These are phyloP conservation scores for Apamea sordens DNA, from an alignment of 2,888 invertebrate species.

Conservation along the genomic window DNA sequence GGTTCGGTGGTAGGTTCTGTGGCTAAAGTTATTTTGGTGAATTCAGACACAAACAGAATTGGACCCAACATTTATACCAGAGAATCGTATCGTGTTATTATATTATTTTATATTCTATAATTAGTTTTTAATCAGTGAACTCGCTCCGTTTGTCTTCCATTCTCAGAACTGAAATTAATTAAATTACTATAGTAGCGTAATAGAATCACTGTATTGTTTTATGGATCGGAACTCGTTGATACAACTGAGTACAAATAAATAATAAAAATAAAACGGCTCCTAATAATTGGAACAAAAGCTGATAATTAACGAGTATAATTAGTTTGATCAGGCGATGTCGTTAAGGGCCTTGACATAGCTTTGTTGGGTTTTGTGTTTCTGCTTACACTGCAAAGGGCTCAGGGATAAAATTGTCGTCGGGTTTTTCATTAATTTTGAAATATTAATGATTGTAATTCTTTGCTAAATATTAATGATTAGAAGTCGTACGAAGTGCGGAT, in stretches of 20 bases:
- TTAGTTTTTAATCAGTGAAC: not conserved
- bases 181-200: not conserved
- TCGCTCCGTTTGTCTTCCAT: not conserved
- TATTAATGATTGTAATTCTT: constrained; percentile 14
- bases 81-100: not conserved
- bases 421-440: constrained; percentile 15
- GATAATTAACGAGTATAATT: constrained; percentile 54
- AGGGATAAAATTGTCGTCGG: constrained; percentile 20
- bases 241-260: constrained; percentile 8
- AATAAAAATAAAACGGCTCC: constrained; percentile 30
- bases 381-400: constrained; percentile 31
- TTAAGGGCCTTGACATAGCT: constrained; percentile 31
- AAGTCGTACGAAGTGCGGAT: not conserved
- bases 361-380: constrained; percentile 34
- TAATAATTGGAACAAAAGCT: constrained; percentile 47
- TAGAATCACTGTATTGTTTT: not conserved
- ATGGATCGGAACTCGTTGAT: constrained; percentile 4
- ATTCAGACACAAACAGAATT: not conserved
- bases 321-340: constrained; percentile 56
- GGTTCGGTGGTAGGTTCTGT: not conserved
- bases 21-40: not conserved
- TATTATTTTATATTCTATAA: not conserved
- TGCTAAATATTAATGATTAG: too few species aligned
- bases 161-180: not conserved
- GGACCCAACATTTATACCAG: not conserved